A percentile compares a stretch with the other conserved stretches of the same genome.
Evolutionary conservation across 1,140 invertebrate species (phyloP).

Genomic region (Aethina tumida): DNA sequence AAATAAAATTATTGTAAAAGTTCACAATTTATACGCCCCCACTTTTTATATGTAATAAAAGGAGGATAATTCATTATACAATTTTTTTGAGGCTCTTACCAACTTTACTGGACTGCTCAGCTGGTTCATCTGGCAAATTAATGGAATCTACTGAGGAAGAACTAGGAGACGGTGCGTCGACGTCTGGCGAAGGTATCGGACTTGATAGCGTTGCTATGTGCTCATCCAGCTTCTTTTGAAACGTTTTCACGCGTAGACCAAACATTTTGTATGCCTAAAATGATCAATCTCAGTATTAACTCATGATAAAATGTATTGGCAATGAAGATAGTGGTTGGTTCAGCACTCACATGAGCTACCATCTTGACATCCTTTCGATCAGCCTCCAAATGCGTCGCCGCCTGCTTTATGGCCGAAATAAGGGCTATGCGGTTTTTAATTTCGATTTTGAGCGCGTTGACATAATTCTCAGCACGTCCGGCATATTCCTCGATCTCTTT

Average conservation of each 20-base stretch:
- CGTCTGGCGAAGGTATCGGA: conserved; percentile 63
- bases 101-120: no score
- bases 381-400: conserved; percentile 78
- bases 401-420: conserved; percentile 64
- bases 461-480: conserved; percentile 66
- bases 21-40: no score
- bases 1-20: conserved; percentile 5
- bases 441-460: conserved; percentile 68
- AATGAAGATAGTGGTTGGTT: background rate
- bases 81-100: conserved; percentile 3
- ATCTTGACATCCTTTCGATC: conserved; percentile 87
- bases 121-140: conserved; percentile 50
- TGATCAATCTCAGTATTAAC: no score
- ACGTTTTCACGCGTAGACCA: conserved; percentile 69
- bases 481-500: conserved; percentile 77
- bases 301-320: background rate
- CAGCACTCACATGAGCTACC: conserved; percentile 73
- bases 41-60: background rate
- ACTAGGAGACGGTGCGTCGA: conserved; percentile 75
- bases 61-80: conserved; percentile 6
- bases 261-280: conserved; percentile 85
- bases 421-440: conserved; percentile 69
- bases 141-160: conserved; percentile 66
- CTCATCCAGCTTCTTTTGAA: conserved; percentile 78
- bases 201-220: conserved; percentile 49